Evolutionary conservation across 2,888 invertebrate species (phyloP).

Genomic region (Brachylomia viminalis): DNA sequence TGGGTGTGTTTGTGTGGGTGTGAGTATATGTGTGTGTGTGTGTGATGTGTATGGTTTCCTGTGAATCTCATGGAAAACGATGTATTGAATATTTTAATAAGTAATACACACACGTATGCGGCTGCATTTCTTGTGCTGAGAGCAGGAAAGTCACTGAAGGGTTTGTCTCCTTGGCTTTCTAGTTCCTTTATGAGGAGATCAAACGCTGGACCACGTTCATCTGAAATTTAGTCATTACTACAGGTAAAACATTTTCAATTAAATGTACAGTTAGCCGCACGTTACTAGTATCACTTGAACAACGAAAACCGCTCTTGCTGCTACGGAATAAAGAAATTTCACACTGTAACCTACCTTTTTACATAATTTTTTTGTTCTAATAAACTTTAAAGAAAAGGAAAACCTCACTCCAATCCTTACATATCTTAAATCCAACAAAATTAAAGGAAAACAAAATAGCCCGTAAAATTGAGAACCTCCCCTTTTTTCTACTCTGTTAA

Average conservation of each 20-base stretch:
- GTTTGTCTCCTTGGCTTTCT: conserved; percentile 69
- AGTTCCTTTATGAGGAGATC: conserved; percentile 77
- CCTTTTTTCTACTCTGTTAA: not conserved
- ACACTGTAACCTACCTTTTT: too few relatives aligned
- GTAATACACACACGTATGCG: conserved; percentile 76
- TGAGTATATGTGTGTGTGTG: too few relatives aligned
- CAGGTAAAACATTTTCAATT: not conserved
- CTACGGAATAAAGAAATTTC: conserved; percentile 7
- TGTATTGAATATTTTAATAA: not conserved
- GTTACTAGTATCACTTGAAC: too few relatives aligned
- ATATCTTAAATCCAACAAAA: not conserved
- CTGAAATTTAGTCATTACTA: conserved; percentile 62
- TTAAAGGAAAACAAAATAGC: not conserved
- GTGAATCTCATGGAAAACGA: not conserved
- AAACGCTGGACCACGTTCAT: conserved; percentile 83
- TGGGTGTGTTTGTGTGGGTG: too few relatives aligned
- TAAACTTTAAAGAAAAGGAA: not conserved
- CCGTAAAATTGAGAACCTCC: too few relatives aligned
- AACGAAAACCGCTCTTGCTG: not conserved
- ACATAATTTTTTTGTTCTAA: too few relatives aligned
- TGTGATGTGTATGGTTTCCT: too few relatives aligned
- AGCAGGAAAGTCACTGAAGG: conserved; percentile 71
- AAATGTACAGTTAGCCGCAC: not conserved
- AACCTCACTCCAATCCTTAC: too few relatives aligned
- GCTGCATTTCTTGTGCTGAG: conserved; percentile 71